These are phyloP conservation scores for Ennomos fuscantarius DNA, from an alignment of 2,888 invertebrate genomes.

Conservation along the genomic window DNA sequence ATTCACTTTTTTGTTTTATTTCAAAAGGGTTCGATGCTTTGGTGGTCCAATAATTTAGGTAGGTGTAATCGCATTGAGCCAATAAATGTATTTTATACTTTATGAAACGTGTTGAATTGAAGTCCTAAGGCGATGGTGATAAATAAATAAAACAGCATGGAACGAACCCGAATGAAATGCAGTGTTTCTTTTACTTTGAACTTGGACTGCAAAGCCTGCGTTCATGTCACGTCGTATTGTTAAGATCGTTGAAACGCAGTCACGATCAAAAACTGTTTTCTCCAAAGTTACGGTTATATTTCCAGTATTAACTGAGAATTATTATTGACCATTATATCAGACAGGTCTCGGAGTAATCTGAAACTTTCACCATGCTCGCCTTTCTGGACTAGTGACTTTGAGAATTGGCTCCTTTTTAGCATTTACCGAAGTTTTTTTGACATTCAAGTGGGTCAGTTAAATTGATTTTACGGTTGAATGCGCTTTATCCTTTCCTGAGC, in stretches of 20 bases:
- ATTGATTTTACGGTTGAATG: constrained; percentile 11
- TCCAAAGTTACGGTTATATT: constrained; percentile 43
- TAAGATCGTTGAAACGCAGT: constrained; percentile 47
- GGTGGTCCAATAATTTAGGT: constrained; percentile 43
- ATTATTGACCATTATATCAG: constrained; percentile 42
- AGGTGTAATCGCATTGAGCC: constrained; percentile 39
- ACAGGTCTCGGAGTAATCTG: constrained; percentile 40
- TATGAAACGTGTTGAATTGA: constrained; percentile 19
- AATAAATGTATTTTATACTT: constrained; percentile 39
- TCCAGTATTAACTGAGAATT: constrained; percentile 44
- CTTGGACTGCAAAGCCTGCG: constrained; percentile 3
- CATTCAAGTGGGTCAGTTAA: constrained; percentile 8
- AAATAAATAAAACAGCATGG: constrained; percentile 10
- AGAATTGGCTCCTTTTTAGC: constrained; percentile 28
- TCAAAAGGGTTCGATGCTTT: constrained; percentile 28
- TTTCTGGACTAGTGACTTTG: constrained; percentile 34
- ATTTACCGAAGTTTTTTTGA: constrained; percentile 14
- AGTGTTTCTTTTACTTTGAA: constrained; percentile 1
- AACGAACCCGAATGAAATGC: too few relatives aligned
- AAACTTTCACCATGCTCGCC: constrained; percentile 42
- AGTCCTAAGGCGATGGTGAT: constrained; percentile 23
- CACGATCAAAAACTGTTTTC: constrained; percentile 50
- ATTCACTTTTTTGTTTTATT: constrained; percentile 28
- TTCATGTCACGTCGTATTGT: constrained; percentile 21
- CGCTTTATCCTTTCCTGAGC: constrained; percentile 15